A percentile compares a stretch with the other conserved stretches of the same genome.
These are phyloP conservation scores for Gymnoscelis rufifasciata DNA, from an alignment of 2,888 invertebrate genomes.

Conservation along the genomic window DNA sequence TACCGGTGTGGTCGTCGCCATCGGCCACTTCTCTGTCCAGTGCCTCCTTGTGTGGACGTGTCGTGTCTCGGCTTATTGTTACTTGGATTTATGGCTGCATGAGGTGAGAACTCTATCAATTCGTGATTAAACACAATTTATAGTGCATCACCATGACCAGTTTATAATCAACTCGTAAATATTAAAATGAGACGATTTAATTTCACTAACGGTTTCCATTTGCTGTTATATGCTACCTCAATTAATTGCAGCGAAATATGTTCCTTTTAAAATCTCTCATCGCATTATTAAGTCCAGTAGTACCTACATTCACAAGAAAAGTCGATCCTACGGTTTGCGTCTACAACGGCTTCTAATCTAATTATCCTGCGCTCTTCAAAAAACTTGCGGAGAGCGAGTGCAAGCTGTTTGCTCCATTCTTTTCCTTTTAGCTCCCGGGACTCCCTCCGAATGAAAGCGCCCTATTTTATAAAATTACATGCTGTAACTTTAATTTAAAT, in stretches of 20 bases:
- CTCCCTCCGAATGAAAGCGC: constrained; percentile 42
- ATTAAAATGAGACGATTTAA: background rate
- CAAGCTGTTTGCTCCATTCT: constrained; percentile 54
- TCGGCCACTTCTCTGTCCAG: constrained; percentile 56
- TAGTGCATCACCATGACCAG: background rate
- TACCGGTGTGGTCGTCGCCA: constrained; percentile 53
- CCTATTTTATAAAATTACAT: constrained; percentile 36
- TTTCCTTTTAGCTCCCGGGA: constrained; percentile 39
- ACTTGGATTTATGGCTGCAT: constrained; percentile 28
- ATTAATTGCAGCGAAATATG: background rate
- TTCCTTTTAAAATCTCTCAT: constrained; percentile 14
- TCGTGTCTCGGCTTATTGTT: constrained; percentile 28
- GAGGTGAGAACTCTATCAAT: constrained; percentile 35
- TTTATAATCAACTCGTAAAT: constrained; percentile 1
- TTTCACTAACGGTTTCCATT: too few species aligned
- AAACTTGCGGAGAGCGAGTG: constrained; percentile 52
- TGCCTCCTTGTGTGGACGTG: constrained; percentile 49
- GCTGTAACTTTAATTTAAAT: constrained; percentile 27
- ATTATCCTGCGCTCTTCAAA: constrained; percentile 63
- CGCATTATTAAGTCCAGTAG: constrained; percentile 32
- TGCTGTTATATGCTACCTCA: too few species aligned
- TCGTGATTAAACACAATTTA: constrained; percentile 3
- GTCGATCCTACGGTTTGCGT: constrained; percentile 34
- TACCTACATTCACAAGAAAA: constrained; percentile 26
- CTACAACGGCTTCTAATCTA: constrained; percentile 59